Evolutionary conservation across 2,888 invertebrate genomes (phyloP), one percentile per base, ranked within the genome.

Genomic region (Lamellibrachia columna): DNA sequence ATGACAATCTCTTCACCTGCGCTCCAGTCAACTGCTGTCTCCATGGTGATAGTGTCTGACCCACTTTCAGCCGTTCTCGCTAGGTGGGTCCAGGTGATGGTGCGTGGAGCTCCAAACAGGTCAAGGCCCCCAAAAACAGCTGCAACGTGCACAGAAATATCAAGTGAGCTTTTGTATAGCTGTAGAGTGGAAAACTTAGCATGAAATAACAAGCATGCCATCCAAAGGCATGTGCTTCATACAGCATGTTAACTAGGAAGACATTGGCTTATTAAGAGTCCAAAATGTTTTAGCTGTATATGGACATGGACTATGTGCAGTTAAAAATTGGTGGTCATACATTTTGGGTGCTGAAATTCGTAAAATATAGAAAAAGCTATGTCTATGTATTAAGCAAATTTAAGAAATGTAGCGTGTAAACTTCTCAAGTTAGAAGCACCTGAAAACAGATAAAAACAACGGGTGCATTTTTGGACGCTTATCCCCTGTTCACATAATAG

Each of bases 51-150:
- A 8, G 60, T 53, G n/a, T 28, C 92, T 15, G 91, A 75, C 2
- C 94, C 94, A 7, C 92, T 60, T 2, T 22, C 28, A 7, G 94
- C 94, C 11, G 94, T 93, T 53, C 60, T 2, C 7, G 52, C 93
- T 52, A 95, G 93, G 22, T 91, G 58, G 15, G 95, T 94, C 94
- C 94, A 94, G 7, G 93, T 90, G 9, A 93, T 93, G 40, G 52
- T 90, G 53, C 93, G 91, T 40, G 92, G 92, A n/a, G 52, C 53
- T 11, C 95, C 95, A 93, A 94, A 93, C n/a, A 94, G 60, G 53
- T 95, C 94, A 15, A 95, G 93, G 53, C 93, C 94, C 40, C 95
- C 95, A 90, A 93, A 95, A 11, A 94, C 94, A 53, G 92, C 96
- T 90, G 95, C 93, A 55, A 94, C 11, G 53, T 40, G 91, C 90